Percentiles rank a stretch among this genome's conserved stretches.
These are phyloP conservation scores for Pangasius macronema DNA, from an alignment of 2,797 vertebrate genomes.

Conservation along the genomic window DNA sequence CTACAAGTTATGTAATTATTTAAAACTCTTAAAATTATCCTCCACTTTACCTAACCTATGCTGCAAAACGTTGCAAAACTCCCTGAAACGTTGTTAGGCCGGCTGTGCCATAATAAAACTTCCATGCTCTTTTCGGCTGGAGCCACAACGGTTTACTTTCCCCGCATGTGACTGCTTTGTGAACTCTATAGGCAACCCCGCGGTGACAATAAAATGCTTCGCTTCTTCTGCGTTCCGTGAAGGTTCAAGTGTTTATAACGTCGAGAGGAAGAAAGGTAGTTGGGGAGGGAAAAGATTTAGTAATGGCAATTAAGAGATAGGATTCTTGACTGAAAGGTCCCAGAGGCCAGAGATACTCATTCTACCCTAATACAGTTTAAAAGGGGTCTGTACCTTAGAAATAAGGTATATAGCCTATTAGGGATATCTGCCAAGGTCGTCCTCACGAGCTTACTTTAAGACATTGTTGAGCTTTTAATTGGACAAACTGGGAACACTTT, in stretches of 20 bases:
- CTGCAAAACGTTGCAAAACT: background rate
- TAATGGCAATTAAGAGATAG: constrained; percentile 72
- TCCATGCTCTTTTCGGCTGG: constrained; percentile 39
- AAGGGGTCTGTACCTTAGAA: constrained; percentile 19
- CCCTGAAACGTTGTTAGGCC: background rate
- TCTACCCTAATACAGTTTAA: constrained; percentile 34
- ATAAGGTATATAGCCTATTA: constrained; percentile 19
- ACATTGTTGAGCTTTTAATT: constrained; percentile 26
- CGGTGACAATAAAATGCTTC: constrained; percentile 81
- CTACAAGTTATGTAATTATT: background rate
- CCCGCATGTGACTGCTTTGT: constrained; percentile 73
- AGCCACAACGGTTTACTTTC: constrained; percentile 67
- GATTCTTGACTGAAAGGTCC: constrained; percentile 76
- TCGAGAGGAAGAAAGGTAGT: constrained; percentile 65
- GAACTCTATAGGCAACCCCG: constrained; percentile 73
- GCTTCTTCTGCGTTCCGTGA: constrained; percentile 73
- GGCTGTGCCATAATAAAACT: constrained; percentile 20
- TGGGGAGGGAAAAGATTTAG: constrained; percentile 74
- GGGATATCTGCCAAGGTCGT: constrained; percentile 15
- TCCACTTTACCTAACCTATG: background rate
- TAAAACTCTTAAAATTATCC: background rate
- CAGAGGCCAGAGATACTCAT: constrained; percentile 69
- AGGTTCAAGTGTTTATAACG: constrained; percentile 76
- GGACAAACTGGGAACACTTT: constrained; percentile 31
- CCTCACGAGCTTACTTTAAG: constrained; percentile 10